phyloP scores from a whole-genome alignment of 1,140 invertebrate species.

The Coptotermes formosanus region DNA sequence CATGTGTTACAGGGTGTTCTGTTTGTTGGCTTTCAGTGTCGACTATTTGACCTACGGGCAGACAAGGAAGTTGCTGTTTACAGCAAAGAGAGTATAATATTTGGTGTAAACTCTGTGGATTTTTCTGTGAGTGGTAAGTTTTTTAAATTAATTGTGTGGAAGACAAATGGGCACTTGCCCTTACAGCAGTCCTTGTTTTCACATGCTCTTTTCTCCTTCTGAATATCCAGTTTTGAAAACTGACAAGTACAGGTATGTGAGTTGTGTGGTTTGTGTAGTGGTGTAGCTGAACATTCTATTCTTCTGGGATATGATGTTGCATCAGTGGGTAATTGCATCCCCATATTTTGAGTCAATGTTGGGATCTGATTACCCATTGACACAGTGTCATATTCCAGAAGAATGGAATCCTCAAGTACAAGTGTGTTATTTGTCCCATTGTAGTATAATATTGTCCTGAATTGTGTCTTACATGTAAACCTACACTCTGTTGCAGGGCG shows the following conservation, averaged over 20 bases:
- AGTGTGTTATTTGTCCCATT: not conserved
- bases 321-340: not conserved
- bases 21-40: conserved; percentile 66
- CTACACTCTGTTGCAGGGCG: conserved; percentile 61
- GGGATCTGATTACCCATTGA: not conserved
- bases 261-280: not conserved
- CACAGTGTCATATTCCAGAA: no score
- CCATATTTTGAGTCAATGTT: no score
- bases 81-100: conserved; percentile 96
- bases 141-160: conserved; percentile 22
- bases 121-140: conserved; percentile 89
- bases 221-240: not conserved
- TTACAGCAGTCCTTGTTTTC: not conserved
- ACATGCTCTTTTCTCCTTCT: not conserved
- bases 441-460: not conserved
- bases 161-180: not conserved
- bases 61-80: conserved; percentile 97
- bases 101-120: conserved; percentile 97
- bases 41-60: conserved; percentile 95
- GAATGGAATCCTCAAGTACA: no score
- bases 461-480: conserved; percentile 17
- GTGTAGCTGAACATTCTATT: not conserved
- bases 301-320: not conserved
- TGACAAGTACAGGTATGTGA: not conserved
- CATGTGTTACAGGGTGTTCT: not conserved